Evolutionary conservation across 2,888 invertebrate genomes (phyloP).

Genomic region (Baccha elongata): DNA sequence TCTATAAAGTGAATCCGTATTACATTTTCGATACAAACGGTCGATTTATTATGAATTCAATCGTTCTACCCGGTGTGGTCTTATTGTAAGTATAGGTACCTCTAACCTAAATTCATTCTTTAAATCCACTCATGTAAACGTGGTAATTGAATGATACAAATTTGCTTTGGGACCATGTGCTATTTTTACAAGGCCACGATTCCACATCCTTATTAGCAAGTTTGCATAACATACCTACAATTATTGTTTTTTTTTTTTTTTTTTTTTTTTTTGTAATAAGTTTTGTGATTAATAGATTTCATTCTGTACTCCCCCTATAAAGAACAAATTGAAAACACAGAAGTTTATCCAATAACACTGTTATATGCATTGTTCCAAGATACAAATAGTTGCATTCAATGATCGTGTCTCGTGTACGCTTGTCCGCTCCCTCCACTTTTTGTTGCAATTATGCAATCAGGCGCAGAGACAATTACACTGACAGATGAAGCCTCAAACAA

Average conservation of each 20-base stretch:
- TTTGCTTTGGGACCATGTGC: not conserved
- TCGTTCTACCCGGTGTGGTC: no score
- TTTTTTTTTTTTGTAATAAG: not conserved
- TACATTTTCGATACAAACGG: no score
- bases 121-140: no score
- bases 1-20: no score
- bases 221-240: not conserved
- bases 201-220: not conserved
- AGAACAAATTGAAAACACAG: slow-evolving; percentile 45
- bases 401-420: slow-evolving; percentile 37
- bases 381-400: slow-evolving; percentile 30
- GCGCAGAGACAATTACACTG: slow-evolving; percentile 43
- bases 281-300: slow-evolving; percentile 20
- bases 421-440: slow-evolving; percentile 25
- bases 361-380: slow-evolving; percentile 36
- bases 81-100: no score
- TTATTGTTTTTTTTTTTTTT: not conserved
- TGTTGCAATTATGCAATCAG: slow-evolving; percentile 55
- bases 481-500: slow-evolving; percentile 36
- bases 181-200: slow-evolving; percentile 11
- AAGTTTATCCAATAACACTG: not conserved
- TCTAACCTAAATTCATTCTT: no score
- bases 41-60: no score
- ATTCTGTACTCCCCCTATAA: not conserved
- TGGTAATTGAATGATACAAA: not conserved